Evolutionary conservation across 2,113 vertebrate species (phyloP).

Genomic region (Piliocolobus tephrosceles): DNA sequence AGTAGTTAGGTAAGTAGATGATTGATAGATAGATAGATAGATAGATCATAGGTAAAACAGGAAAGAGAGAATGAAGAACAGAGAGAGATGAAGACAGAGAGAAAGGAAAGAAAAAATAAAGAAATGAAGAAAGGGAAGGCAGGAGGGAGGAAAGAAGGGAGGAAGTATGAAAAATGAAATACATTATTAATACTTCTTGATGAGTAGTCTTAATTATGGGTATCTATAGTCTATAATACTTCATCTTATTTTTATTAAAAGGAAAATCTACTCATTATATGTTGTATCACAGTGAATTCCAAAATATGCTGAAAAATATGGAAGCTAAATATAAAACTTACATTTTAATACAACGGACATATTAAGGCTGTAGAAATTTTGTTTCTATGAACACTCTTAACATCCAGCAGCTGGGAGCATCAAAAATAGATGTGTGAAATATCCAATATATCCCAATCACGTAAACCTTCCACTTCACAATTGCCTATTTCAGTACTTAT

Average conservation of each 20-base stretch:
- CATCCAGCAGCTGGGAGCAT: not conserved
- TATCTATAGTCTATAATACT: not conserved
- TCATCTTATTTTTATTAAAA: not conserved
- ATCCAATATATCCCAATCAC: not conserved
- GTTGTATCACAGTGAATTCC: not conserved
- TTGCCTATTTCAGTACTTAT: not conserved
- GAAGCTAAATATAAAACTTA: not conserved
- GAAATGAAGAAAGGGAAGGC: not conserved
- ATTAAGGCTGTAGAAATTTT: not conserved
- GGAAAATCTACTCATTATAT: not conserved
- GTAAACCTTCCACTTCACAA: not conserved
- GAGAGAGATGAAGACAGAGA: no score
- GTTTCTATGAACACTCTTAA: not conserved
- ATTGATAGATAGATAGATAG: not conserved
- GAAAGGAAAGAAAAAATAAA: not conserved
- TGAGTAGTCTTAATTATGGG: not conserved
- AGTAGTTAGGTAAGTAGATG: not conserved
- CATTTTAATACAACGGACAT: not conserved
- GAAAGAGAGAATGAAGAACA: not conserved
- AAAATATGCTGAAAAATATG: not conserved
- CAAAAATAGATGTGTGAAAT: not conserved
- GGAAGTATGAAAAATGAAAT: not conserved
- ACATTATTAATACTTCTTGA: not conserved
- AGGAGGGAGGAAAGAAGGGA: no score
- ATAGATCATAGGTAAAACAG: not conserved